Conservation (phyloP, 2,888 invertebrate species). For the Ceramica pisi region DNA sequence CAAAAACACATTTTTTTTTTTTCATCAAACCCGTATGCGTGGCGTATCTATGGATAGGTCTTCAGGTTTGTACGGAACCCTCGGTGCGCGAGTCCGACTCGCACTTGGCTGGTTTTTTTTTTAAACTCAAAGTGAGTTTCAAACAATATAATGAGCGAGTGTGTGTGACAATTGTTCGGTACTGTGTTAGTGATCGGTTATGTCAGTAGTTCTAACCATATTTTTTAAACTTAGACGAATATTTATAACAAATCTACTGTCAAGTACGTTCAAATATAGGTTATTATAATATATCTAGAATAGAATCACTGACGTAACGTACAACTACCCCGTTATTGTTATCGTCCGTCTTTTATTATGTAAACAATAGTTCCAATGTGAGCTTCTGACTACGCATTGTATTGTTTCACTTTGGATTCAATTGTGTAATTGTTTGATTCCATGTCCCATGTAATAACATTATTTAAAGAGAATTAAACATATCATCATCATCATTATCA, state of each 20-base stretch:
- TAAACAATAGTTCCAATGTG: slow-evolving; percentile 31
- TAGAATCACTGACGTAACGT: slow-evolving; percentile 11
- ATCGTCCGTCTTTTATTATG: slow-evolving; percentile 36
- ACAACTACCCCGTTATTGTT: slow-evolving; percentile 26
- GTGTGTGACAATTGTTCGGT: neutral
- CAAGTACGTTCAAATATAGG: neutral
- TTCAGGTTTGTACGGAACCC: too few relatives aligned
- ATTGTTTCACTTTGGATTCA: slow-evolving; percentile 30
- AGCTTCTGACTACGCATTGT: slow-evolving; percentile 17
- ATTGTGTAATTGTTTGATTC: slow-evolving; percentile 16
- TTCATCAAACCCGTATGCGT: too few relatives aligned
- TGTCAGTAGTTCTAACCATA: neutral
- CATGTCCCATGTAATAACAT: neutral
- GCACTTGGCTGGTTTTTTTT: too few relatives aligned
- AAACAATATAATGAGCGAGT: too few relatives aligned
- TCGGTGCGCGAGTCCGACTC: too few relatives aligned
- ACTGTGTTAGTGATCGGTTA: neutral
- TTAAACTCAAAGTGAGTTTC: too few relatives aligned
- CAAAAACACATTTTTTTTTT: too few relatives aligned
- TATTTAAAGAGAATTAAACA: slow-evolving; percentile 13
- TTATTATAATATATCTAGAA: slow-evolving; percentile 2
- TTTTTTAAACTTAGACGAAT: neutral
- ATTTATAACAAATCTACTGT: neutral
- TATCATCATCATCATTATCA: too few relatives aligned
- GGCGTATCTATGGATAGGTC: too few relatives aligned